A percentile compares a stretch with the other conserved stretches of the same genome.
phyloP scores from a whole-genome alignment of 2,113 vertebrate genomes.

The Tragelaphus imberbis region DNA sequence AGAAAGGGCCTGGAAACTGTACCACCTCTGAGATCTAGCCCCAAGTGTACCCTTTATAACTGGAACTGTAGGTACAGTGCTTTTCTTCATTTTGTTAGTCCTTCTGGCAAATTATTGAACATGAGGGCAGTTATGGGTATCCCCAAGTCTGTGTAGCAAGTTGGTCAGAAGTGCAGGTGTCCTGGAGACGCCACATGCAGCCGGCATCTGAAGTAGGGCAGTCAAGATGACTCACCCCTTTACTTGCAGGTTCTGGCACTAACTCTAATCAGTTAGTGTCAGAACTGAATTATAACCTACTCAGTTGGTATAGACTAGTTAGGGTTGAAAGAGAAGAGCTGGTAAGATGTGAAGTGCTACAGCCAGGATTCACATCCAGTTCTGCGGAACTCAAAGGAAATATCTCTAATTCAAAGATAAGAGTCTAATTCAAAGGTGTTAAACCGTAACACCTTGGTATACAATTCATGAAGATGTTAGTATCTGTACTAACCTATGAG shows the following conservation, averaged over 20 bases:
- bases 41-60: too few species aligned
- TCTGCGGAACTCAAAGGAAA: background rate
- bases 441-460: background rate
- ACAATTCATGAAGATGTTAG: background rate
- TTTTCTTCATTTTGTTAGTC: background rate
- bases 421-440: background rate
- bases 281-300: background rate
- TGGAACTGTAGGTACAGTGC: background rate
- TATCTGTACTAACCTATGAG: background rate
- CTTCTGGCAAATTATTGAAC: background rate
- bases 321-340: background rate
- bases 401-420: background rate
- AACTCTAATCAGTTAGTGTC: background rate
- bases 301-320: background rate
- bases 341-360: background rate
- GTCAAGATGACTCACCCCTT: background rate
- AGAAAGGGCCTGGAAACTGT: too few species aligned
- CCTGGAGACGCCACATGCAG: background rate
- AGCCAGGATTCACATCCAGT: background rate
- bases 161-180: background rate
- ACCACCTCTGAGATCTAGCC: rapidly evolving
- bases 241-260: background rate
- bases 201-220: background rate
- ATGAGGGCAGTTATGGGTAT: background rate
- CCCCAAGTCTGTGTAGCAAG: background rate